Percentiles rank a stretch among this genome's conserved stretches.
Conservation (phyloP, 2,888 invertebrate species). For the Eutolmus rufibarbis region DNA sequence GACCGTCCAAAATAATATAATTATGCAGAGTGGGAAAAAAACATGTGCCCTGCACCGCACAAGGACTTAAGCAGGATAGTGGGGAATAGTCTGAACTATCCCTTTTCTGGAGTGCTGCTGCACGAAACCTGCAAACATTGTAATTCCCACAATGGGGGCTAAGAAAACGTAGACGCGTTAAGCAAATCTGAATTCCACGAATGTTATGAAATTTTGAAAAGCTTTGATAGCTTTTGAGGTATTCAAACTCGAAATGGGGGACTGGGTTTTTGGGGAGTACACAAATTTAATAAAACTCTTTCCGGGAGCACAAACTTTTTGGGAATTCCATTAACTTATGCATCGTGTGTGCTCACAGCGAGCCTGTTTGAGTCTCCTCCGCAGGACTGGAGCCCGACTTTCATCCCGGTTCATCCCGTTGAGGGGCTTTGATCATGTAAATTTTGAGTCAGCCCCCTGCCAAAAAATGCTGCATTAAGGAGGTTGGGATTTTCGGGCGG, state of each 20-base stretch:
- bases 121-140: background rate
- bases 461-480: background rate
- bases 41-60: background rate
- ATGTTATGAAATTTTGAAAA: background rate
- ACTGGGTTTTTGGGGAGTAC: background rate
- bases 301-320: background rate
- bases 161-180: background rate
- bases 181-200: background rate
- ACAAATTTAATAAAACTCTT: conserved; percentile 9
- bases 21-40: background rate
- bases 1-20: background rate
- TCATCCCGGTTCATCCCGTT: background rate
- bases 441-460: background rate
- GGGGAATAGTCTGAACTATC: background rate
- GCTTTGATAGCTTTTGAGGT: background rate
- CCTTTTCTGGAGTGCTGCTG: background rate
- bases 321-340: background rate
- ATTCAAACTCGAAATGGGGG: background rate
- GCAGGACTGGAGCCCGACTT: background rate
- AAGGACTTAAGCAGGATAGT: background rate
- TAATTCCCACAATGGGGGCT: background rate
- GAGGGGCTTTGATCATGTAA: background rate
- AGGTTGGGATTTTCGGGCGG: background rate
- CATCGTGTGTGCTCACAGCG: background rate
- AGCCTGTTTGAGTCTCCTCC: background rate